These are phyloP conservation scores for Corythornis madagascariensis DNA, from an alignment of 2,113 vertebrate genomes.

Conservation along the genomic window DNA sequence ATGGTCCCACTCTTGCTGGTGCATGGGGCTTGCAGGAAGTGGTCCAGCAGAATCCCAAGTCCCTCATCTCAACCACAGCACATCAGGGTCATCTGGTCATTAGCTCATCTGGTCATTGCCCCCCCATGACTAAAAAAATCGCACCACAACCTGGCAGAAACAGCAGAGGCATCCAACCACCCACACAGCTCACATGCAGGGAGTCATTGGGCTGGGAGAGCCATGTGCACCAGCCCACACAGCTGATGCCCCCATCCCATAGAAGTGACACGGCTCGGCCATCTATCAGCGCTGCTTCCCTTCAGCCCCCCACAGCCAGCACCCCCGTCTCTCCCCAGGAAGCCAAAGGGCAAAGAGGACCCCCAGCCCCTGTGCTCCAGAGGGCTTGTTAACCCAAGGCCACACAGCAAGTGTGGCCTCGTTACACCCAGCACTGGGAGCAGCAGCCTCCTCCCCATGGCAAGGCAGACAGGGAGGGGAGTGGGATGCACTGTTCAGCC, in stretches of 20 bases:
- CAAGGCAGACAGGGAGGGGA: not conserved
- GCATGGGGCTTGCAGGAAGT: not conserved
- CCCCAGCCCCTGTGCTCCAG: not conserved
- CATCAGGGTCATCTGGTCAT: not conserved
- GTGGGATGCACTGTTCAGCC: not conserved
- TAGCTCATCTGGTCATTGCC: not conserved
- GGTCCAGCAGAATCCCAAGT: not conserved
- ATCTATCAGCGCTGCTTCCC: not conserved
- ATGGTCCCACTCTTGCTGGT: not conserved
- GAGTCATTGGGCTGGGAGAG: not conserved
- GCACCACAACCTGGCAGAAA: not conserved
- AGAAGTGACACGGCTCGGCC: not conserved
- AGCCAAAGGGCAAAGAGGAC: not conserved
- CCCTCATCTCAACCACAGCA: rapidly evolving
- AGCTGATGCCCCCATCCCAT: not conserved
- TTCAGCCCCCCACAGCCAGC: not conserved
- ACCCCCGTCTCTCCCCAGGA: not conserved
- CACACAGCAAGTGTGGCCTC: not conserved
- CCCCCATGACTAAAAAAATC: not conserved
- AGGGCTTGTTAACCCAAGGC: not conserved
- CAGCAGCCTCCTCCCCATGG: not conserved
- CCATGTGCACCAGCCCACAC: not conserved
- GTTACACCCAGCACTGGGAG: rapidly evolving
- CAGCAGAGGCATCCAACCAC: rapidly evolving
- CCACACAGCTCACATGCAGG: not conserved